Evolutionary conservation across 1,140 invertebrate genomes (phyloP), one percentile per base, ranked within the genome.

Genomic region (Atta texana): DNA sequence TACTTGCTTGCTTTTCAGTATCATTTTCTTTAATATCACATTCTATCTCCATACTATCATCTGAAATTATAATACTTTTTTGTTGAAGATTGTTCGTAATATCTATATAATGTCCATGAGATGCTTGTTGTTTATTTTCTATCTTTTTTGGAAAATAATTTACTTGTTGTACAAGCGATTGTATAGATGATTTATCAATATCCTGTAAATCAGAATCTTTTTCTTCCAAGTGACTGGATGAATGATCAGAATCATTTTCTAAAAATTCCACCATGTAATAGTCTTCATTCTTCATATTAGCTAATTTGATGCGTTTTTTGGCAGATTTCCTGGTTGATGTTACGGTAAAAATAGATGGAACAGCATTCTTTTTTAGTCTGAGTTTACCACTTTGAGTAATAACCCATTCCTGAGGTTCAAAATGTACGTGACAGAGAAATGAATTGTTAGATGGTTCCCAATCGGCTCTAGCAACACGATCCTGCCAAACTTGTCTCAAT

Each of bases 361-460:
- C 14, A 63, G 94, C 94, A 21, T 93, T 92, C 74, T 93, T 94
- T 68, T 91, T 94, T 39, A 95, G 86, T 88, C 92, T 94, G 24
- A 94, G 80, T 86, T 90, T 92, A 7, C 94, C 94, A 85, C 85
- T 93, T 53, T 91, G 74, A 2, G 92, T 91, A 8, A 94, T 77
- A n/a, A 91, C 84, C 94, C 94, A 95, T 66, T 95, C 92, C 64
- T 93, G 92, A 24, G 92, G 69, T 68, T 93, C 90, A 87, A 95
- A 95, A 21, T 95, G 94, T 44, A 92, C 91, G 6, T 94, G 93
- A 75, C 94, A 95, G 4, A 95, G 88, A 86, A 95, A 95, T 1
- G 94, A 94, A 86, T 95, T 95, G 44, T 94, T 94, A 0, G 94
- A 94, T 64, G 94, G 94, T 80, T 94, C 92, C 94, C 94, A 95